Conservation (phyloP, 2,113 vertebrate genomes). For the Synodontis membranacea region DNA sequence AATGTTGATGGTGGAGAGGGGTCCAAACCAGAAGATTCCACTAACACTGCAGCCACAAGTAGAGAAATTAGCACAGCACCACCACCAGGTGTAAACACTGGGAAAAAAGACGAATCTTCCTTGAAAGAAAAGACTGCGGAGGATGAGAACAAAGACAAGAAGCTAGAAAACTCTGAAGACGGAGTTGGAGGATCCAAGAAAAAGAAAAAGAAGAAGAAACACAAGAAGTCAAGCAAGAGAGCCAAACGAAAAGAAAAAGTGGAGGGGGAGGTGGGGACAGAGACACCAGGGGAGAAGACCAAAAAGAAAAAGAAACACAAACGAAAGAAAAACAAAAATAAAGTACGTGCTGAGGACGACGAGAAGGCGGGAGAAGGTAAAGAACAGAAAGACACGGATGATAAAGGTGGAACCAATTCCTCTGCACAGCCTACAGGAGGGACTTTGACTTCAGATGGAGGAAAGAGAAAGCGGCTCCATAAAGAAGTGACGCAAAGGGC, state of each 20-base stretch:
- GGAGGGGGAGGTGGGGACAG: conserved; percentile 72
- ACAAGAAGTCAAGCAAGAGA: conserved; percentile 93
- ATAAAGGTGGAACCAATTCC: conserved; percentile 56
- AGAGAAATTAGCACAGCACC: conserved; percentile 36
- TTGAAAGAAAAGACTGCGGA: conserved; percentile 56
- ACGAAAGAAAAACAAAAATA: conserved; percentile 83
- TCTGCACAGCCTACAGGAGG: conserved; percentile 49
- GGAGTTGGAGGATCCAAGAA: conserved; percentile 71
- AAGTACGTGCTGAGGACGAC: conserved; percentile 57
- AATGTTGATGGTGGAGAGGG: conserved; percentile 59
- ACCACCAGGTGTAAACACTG: conserved; percentile 51
- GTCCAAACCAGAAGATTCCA: conserved; percentile 59
- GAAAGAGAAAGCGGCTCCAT: conserved; percentile 76
- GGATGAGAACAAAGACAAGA: conserved; percentile 60
- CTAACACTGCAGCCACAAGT: conserved; percentile 61
- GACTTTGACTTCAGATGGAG: conserved; percentile 64
- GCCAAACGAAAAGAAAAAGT: conserved; percentile 80
- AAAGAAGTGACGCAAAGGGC: conserved; percentile 77
- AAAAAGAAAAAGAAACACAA: conserved; percentile 93
- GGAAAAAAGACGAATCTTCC: conserved; percentile 56
- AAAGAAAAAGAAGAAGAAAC: conserved; percentile 95
- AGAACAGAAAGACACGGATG: conserved; percentile 69
- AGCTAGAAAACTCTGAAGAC: conserved; percentile 63
- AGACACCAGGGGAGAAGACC: conserved; percentile 76
- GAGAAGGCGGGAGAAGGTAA: conserved; percentile 35